These are phyloP conservation scores for Sebastes taczanowskii DNA, from an alignment of 2,797 vertebrate genomes.

Conservation along the genomic window DNA sequence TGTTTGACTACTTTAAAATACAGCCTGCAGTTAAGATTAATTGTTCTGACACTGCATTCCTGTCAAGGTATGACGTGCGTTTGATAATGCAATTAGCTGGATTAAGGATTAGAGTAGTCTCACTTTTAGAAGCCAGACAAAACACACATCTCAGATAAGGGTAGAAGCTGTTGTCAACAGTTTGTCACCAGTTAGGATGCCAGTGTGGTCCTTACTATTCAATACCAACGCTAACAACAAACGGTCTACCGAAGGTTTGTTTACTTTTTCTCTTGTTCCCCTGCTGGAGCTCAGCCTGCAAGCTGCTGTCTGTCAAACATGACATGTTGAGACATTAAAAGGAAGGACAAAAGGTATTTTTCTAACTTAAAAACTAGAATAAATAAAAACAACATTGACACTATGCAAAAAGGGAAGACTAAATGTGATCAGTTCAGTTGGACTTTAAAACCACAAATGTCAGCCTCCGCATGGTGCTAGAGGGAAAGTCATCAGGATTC, in stretches of 20 bases:
- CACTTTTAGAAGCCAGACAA: constrained; percentile 10
- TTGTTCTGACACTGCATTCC: background rate
- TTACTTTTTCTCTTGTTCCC: background rate
- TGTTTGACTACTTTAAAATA: constrained; percentile 7
- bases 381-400: background rate
- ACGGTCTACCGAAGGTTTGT: too few relatives aligned
- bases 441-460: background rate
- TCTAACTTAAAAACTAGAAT: background rate
- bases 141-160: constrained; percentile 7
- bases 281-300: background rate
- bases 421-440: background rate
- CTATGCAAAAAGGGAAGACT: background rate
- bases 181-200: background rate
- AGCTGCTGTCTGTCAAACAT: background rate
- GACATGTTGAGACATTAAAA: background rate
- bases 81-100: constrained; percentile 37
- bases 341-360: too few relatives aligned
- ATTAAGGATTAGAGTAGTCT: constrained; percentile 28
- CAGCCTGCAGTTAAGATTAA: background rate
- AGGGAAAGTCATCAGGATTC: background rate
- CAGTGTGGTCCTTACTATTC: background rate
- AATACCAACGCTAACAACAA: background rate
- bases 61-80: background rate
- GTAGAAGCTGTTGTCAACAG: background rate
- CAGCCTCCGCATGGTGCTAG: background rate